Evolutionary conservation across 2,797 vertebrate species (phyloP).

Genomic region (Cuculus canorus): DNA sequence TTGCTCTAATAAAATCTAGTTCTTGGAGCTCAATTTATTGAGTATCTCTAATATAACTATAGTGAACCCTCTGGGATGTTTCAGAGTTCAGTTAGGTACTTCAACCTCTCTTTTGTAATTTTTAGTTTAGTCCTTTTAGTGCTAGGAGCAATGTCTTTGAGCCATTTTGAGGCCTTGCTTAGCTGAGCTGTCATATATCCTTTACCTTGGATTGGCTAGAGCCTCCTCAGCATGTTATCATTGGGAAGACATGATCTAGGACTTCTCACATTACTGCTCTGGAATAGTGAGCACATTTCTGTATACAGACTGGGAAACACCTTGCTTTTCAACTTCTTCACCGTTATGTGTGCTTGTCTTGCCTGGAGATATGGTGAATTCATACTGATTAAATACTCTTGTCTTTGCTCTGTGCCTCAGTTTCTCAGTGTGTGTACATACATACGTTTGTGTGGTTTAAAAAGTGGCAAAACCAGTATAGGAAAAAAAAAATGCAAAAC

Average conservation of each 20-base stretch:
- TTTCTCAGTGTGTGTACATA: not conserved
- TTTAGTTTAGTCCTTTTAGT: not conserved
- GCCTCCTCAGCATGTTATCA: not conserved
- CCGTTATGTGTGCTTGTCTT: not conserved
- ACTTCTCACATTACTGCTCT: not conserved
- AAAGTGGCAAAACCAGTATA: not conserved
- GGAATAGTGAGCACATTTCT: not conserved
- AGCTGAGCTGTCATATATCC: not conserved
- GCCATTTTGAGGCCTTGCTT: not conserved
- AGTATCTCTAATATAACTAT: not conserved
- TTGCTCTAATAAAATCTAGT: not conserved
- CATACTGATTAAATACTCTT: not conserved
- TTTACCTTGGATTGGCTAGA: not conserved
- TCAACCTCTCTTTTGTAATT: not conserved
- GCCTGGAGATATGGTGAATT: not conserved
- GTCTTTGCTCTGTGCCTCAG: not conserved
- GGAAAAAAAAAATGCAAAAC: not conserved
- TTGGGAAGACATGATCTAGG: not conserved
- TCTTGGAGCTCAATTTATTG: not conserved
- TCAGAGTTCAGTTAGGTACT: not conserved
- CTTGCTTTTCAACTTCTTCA: not conserved
- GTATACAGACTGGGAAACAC: not conserved
- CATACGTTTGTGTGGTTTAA: not conserved
- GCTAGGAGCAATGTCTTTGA: accelerated
- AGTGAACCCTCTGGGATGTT: not conserved